Evolutionary conservation across 2,113 vertebrate species (phyloP), one percentile per base, ranked within the genome.

Genomic region (Platichthys stellatus): DNA sequence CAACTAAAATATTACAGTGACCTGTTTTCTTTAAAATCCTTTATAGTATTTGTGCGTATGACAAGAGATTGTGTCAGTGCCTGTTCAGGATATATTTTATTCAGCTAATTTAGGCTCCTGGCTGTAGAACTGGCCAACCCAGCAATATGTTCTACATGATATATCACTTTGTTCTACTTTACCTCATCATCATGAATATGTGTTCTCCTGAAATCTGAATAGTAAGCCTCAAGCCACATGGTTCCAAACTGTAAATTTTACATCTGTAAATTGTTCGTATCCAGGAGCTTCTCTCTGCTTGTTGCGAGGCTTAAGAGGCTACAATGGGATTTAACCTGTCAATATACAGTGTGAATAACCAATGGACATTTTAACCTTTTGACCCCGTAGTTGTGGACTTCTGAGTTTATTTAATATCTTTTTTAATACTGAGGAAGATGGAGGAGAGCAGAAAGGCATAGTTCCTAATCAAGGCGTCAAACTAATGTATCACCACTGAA

Each of bases 121-220:
- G 78, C 76, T 90, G 71, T 83, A 65, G 72, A 90, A 87, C 69
- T 61, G 80, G 70, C 86, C 69, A 85, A 78, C 69, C 82, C 82
- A 83, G 83, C 88, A 83, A 7, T 76, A 72, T 84, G 72, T 31
- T 84, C 68, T 43, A 57, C 76, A 75, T 87, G 63, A 90, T 90
- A 61, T 86, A 90, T 90, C 56, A 85, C 86, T 90, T 88, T 90
- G 90, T 86, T 88, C 87, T 89, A 89, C 85, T 89, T 86, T 83
- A 65, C 54, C 68, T 76, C 80, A 66, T 65, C 59, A 69, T 83
- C 80, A 84, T 85, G 73, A 81, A 86, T 78, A 85, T 64, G 57
- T 66, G 79, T 80, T 82, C 70, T 80, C 71, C 35, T 69, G 60
- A 86, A 84, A 87, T 84, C 58, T 84, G 28, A 72, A 78, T 57